Percentiles rank a stretch among this genome's conserved stretches.
Conservation (phyloP, 2,797 vertebrate genomes). For the Neoniphon sammara region DNA sequence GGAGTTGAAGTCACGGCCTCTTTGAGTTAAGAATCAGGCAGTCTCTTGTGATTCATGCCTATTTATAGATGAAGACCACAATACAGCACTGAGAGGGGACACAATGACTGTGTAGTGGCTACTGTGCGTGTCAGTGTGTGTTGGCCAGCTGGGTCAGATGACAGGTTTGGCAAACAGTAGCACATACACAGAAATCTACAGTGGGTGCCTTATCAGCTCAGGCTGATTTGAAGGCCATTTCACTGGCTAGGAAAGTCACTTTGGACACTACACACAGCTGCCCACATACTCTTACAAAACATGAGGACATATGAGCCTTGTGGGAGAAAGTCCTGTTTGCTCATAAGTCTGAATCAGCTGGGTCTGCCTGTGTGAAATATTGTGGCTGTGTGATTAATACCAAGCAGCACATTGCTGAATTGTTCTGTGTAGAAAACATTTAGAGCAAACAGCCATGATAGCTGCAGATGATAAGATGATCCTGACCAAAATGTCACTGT, state of each 20-base stretch:
- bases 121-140: constrained; percentile 2
- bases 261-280: neutral
- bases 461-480: too few species aligned
- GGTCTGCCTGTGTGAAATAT: neutral
- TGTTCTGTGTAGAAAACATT: neutral
- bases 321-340: constrained; percentile 9
- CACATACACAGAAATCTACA: constrained; percentile 23
- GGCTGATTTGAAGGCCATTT: constrained; percentile 17
- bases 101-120: constrained; percentile 34
- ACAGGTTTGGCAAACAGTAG: constrained; percentile 50
- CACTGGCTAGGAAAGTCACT: constrained; percentile 1
- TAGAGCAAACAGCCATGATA: neutral
- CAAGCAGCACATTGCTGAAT: neutral
- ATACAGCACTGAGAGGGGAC: constrained; percentile 12
- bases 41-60: neutral
- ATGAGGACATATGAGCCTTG: neutral
- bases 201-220: constrained; percentile 51
- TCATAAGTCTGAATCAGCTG: constrained; percentile 29
- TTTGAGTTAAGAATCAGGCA: neutral
- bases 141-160: constrained; percentile 54
- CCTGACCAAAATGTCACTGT: neutral
- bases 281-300: constrained; percentile 26
- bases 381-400: neutral
- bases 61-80: constrained; percentile 33
- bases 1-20: neutral